A percentile compares a stretch with the other conserved stretches of the same genome.
Evolutionary conservation across 1,140 invertebrate species (phyloP).

Genomic region (Danaus plexippus): DNA sequence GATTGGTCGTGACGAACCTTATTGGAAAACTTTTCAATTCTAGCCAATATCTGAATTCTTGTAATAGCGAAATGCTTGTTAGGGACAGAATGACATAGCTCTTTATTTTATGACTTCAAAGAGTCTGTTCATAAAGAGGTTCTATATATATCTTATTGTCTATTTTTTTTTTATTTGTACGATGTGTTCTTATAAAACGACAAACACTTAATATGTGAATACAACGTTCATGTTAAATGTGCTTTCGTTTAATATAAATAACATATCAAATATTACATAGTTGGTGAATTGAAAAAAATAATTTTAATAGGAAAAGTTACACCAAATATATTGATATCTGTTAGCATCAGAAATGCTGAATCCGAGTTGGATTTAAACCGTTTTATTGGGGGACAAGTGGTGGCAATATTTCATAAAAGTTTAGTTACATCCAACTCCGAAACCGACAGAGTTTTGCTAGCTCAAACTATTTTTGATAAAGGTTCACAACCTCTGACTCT

Average conservation of each 20-base stretch:
- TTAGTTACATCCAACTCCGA: constrained; percentile 23
- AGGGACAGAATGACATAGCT: constrained; percentile 6
- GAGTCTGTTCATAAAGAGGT: too few relatives aligned
- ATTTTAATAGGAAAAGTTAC: too few relatives aligned
- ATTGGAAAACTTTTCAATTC: constrained; percentile 32
- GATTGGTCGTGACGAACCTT: constrained; percentile 26
- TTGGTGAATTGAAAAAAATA: too few relatives aligned
- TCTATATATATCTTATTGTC: too few relatives aligned
- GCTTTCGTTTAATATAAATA: too few relatives aligned
- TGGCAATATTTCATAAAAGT: constrained; percentile 27
- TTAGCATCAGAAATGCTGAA: constrained; percentile 3
- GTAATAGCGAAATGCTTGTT: constrained; percentile 22
- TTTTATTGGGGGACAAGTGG: constrained; percentile 26
- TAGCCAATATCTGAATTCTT: constrained; percentile 15
- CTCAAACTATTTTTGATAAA: constrained; percentile 11
- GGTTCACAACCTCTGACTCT: too few relatives aligned
- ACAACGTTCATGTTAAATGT: too few relatives aligned
- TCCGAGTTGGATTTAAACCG: constrained; percentile 23
- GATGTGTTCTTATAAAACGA: too few relatives aligned
- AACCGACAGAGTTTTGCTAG: constrained; percentile 20
- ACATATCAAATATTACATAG: too few relatives aligned
- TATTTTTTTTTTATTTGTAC: too few relatives aligned
- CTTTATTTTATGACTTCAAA: too few relatives aligned
- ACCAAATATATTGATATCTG: constrained; percentile 3
- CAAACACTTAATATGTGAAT: too few relatives aligned